Evolutionary conservation across 2,113 vertebrate species (phyloP), one percentile per base, ranked within the genome.

Genomic region (Lepus americanus): DNA sequence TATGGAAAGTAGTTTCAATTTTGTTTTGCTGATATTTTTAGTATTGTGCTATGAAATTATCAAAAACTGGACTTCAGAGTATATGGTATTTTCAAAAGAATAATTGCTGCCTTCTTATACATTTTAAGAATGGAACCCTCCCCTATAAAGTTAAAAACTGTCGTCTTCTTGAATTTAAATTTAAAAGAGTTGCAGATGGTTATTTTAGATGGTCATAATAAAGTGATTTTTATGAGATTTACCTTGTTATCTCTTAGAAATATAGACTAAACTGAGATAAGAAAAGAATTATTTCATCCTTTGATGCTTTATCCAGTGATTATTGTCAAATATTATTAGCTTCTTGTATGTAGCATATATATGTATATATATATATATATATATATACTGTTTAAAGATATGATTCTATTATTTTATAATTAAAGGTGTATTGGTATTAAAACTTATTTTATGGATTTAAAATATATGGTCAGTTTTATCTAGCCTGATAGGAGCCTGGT

Each of bases 1-100:
- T 99, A 98, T 96, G 98, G 96, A 97, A 97, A 96, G 63, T 51
- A 33, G 94, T 96, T 81, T 94, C 69, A 33, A 22, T 83, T 53
- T 79, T 94, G 66, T 83, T 94, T 93, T 96, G 85, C 69, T 96
- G 69, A 55, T 97, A 25, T 86, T 93, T 92, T 67, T 87, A 94
- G 86, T 87, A 59, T 63, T 87, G 20, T 89, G 11, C 86, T 87
- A 25, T 16, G 33, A 59, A 27, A 92, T 33, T 69, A 23, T 82
- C 73, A 87, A 73, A 64, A 13, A 89, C 63, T 51, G 33, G 63
- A 80, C 67, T 59, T 90, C 5, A 33, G 59, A 78, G 39, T 14
- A 63, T 31, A 3, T 69, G 64, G 16, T 86, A 36, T 91, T 74
- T 95, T 96, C n/a, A 53, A 81, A 76, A 78, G 70, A 76, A 93